A percentile compares a stretch with the other conserved stretches of the same genome.
Evolutionary conservation across 2,797 vertebrate species (phyloP).

Genomic region (Todus mexicanus): DNA sequence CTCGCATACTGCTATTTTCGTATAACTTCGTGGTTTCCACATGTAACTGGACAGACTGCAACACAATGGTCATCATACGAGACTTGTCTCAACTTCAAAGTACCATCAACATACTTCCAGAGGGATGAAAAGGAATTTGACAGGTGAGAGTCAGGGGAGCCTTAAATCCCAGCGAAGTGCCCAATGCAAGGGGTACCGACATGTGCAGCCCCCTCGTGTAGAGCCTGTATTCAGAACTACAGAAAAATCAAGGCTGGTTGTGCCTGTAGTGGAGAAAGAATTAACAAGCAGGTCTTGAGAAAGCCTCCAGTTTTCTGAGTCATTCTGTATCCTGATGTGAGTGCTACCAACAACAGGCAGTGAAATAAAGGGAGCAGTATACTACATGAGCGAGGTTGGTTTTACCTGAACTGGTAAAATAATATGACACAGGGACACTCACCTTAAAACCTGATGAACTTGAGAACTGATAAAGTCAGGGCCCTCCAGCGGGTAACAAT

Average conservation of each 20-base stretch:
- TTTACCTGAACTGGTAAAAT: background rate
- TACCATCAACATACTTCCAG: background rate
- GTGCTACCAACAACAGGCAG: background rate
- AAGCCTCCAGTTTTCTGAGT: background rate
- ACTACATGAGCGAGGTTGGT: background rate
- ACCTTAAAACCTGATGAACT: background rate
- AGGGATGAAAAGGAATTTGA: background rate
- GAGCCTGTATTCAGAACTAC: background rate
- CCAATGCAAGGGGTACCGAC: background rate
- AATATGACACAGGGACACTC: background rate
- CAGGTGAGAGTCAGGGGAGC: background rate
- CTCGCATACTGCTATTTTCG: background rate
- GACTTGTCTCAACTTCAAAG: background rate
- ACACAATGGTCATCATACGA: background rate
- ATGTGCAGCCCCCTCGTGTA: rapidly evolving
- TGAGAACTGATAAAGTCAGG: background rate
- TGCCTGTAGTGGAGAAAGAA: background rate
- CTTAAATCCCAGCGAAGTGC: background rate
- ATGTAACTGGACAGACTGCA: background rate
- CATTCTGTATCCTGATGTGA: background rate
- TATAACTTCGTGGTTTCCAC: background rate
- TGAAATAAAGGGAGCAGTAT: background rate
- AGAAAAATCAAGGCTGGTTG: background rate
- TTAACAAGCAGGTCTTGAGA: background rate
- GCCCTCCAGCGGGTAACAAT: background rate